Base-by-base conservation (phyloP, 1,140 invertebrate species). In the Neodiprion pinetum region DNA sequence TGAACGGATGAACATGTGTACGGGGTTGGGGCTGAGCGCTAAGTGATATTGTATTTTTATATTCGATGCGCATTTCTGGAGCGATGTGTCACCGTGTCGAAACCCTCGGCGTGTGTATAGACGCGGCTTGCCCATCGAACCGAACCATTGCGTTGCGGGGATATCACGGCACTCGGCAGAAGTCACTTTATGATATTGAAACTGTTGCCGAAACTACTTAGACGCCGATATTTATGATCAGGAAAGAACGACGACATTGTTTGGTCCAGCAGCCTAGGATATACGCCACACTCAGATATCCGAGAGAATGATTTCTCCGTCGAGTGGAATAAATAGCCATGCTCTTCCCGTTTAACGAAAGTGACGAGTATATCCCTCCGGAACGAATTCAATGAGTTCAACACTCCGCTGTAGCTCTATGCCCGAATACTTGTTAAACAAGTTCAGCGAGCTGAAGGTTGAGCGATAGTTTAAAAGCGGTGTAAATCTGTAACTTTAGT, bases 31-130 rank as follows among this genome's bases (percentile, higher is more conserved):
- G 28, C 28, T 40, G 28, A 40, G 28, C 28, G 53, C 53, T 61
- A 71, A 71, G 70, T 50, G 70, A 71, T 50, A 50, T 17, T 71
- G 48, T 71, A 71, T 71, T 71, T 71, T 71, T 48, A 71, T 71
- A 71, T 71, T 71, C 70, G 70, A 71, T 49, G 40, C 70, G 40
- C 28, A 50, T 71, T 40, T 17, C 10, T 14, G 23, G 48, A 49
- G 48, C 70, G 70, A 71, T 71, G 70, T 71, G 70, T 71, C 70
- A 71, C 48, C 70, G 11, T 40, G 28, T 40, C 28, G 28, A 40
- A 40, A 40, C 28, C 53, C 53, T 12, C 11, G 53, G 4, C 53
- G 53, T 40, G 28, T 40, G 5, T 40, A 40, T 40, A 40, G 1
- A 61, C 53, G n/a, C 28, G 28, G 28, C 28, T 40, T 40, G 28